phyloP scores from a whole-genome alignment of 2,888 invertebrate genomes.

The Conops quadrifasciatus region DNA sequence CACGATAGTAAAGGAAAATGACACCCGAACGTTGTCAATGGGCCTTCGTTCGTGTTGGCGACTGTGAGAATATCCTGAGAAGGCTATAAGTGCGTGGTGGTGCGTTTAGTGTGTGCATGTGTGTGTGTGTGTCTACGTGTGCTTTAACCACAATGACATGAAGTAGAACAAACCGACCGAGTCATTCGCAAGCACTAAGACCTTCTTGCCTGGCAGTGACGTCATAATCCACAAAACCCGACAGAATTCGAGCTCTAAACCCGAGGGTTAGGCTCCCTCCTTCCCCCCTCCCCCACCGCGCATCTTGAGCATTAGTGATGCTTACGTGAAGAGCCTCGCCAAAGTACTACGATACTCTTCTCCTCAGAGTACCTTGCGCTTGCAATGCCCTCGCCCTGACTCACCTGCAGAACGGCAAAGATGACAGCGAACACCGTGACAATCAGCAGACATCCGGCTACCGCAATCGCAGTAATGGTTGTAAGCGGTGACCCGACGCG shows the following conservation, averaged over 20 bases:
- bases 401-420: conserved; percentile 78
- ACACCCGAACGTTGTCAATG: too few species aligned
- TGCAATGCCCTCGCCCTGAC: conserved; percentile 23
- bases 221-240: conserved; percentile 29
- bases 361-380: neutral
- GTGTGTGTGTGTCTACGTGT: neutral
- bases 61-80: too few species aligned
- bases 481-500: conserved; percentile 68
- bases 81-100: too few species aligned
- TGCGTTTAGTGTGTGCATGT: neutral
- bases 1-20: neutral
- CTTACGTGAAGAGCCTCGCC: neutral
- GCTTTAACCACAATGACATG: neutral
- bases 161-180: conserved; percentile 3
- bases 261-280: neutral
- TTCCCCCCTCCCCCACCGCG: neutral
- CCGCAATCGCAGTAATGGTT: conserved; percentile 73
- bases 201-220: neutral
- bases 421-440: conserved; percentile 76
- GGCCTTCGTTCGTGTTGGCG: too few species aligned
- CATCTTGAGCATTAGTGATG: neutral
- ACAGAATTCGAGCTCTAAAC: conserved; percentile 5
- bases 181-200: neutral
- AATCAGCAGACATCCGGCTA: conserved; percentile 75
- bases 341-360: neutral